A percentile compares a stretch with the other conserved stretches of the same genome.
Conservation (phyloP, 2,797 vertebrate genomes). For the Urosaurus nigricauda region DNA sequence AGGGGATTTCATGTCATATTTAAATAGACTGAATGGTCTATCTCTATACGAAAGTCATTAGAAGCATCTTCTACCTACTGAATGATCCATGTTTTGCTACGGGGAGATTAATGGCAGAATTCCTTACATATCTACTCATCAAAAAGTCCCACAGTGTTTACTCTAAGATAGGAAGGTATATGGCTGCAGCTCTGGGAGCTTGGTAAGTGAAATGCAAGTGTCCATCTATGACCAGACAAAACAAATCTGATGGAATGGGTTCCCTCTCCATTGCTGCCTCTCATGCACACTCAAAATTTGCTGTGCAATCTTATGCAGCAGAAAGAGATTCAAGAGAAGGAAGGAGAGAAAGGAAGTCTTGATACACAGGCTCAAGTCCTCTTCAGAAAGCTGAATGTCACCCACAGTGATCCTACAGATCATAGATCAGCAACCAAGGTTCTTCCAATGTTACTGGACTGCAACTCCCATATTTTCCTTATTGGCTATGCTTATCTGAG, state of each 20-base stretch:
- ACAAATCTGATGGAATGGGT: not conserved
- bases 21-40: not conserved
- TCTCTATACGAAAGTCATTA: not conserved
- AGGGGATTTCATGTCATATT: not conserved
- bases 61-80: conserved; percentile 9
- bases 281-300: not conserved
- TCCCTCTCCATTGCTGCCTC: not conserved
- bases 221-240: not conserved
- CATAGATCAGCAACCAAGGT: no score
- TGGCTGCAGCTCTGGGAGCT: no score
- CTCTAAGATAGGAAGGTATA: not conserved
- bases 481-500: no score
- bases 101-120: not conserved
- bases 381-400: not conserved
- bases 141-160: not conserved
- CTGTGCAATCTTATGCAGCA: not conserved
- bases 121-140: not conserved
- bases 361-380: not conserved
- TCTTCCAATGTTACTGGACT: no score
- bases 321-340: not conserved
- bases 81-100: not conserved
- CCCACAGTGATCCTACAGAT: no score
- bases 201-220: not conserved
- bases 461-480: no score
- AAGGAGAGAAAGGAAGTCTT: not conserved